Evolutionary conservation across 1,140 invertebrate species (phyloP).

Genomic region (Zaprionus lachaisei): DNA sequence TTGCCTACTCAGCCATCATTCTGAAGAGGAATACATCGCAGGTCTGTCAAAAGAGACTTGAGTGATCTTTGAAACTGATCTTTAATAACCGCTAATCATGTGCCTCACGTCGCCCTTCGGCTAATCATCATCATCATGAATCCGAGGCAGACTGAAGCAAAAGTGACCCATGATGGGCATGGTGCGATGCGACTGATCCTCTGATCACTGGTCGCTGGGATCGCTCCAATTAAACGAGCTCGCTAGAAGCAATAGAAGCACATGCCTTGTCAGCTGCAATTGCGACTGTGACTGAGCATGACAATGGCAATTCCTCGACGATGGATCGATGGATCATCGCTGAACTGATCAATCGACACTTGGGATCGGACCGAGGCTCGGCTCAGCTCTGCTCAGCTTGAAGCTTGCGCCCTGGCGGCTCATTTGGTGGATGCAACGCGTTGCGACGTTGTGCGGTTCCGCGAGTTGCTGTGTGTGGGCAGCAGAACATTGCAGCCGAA

Average conservation of each 20-base stretch:
- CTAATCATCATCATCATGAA: not conserved
- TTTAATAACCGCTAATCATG: not conserved
- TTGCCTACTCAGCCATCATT: not conserved
- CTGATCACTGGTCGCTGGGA: not conserved
- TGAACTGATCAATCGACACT: constrained; percentile 38
- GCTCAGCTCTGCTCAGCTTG: not conserved
- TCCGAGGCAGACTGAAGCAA: not conserved
- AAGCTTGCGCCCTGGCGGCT: constrained; percentile 16
- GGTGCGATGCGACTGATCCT: not conserved
- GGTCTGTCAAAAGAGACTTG: not conserved
- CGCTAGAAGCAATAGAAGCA: not conserved
- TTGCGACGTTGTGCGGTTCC: not conserved
- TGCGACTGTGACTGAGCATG: not conserved
- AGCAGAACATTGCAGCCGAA: constrained; percentile 69
- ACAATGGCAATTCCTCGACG: constrained; percentile 6
- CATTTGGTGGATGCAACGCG: constrained; percentile 35
- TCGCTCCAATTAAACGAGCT: constrained; percentile 6
- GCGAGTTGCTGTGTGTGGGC: constrained; percentile 56
- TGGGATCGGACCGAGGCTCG: constrained; percentile 17
- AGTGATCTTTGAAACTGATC: constrained; percentile 3
- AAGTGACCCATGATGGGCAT: not conserved
- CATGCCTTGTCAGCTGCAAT: not conserved
- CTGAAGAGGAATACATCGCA: not conserved
- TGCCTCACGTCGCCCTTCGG: not conserved
- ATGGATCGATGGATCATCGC: constrained; percentile 31